Evolutionary conservation across 2,888 invertebrate genomes (phyloP), one percentile per base, ranked within the genome.

Genomic region (Dryomyza anilis): DNA sequence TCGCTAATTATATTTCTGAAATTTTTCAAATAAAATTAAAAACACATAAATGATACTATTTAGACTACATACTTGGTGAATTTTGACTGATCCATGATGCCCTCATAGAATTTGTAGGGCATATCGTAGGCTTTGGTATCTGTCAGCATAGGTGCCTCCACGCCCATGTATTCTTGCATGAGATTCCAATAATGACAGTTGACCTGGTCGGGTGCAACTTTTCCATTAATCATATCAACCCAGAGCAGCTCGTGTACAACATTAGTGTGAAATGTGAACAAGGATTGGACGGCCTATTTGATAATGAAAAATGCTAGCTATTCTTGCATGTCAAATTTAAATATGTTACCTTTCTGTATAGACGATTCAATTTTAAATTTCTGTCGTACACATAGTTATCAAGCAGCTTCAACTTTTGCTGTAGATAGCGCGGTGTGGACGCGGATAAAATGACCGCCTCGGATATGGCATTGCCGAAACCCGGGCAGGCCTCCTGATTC

Each of bases 1-100:
- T 87, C 89, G 48, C 90, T 89, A 25, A 94, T 88, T 78, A 89
- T 89, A 78, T 90, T 90, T 74, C 89, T 88, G 78, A 16, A 84
- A 84, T 67, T 64, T n/a, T n/a, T n/a, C n/a, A n/a, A n/a, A n/a
- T n/a, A n/a, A n/a, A n/a, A n/a, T n/a, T n/a, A n/a, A n/a, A n/a
- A n/a, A n/a, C n/a, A n/a, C n/a, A n/a, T n/a, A n/a, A n/a, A n/a
- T n/a, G n/a, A 19, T n/a, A n/a, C n/a, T n/a, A n/a, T n/a, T n/a
- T n/a, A n/a, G n/a, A n/a, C n/a, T n/a, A n/a, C 69, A 70, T 60
- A 76, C 77, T 73, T 73, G 3, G 78, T 74, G 65, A 76, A 75
- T 46, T 74, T 67, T 25, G 63, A 71, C 23, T 77, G 69, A 45
- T 74, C 74, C 23, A 77, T 61, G 46, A 76, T 69, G 12, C 76